Conservation (phyloP, 2,888 invertebrate genomes). For the Pristionchus mayeri region DNA sequence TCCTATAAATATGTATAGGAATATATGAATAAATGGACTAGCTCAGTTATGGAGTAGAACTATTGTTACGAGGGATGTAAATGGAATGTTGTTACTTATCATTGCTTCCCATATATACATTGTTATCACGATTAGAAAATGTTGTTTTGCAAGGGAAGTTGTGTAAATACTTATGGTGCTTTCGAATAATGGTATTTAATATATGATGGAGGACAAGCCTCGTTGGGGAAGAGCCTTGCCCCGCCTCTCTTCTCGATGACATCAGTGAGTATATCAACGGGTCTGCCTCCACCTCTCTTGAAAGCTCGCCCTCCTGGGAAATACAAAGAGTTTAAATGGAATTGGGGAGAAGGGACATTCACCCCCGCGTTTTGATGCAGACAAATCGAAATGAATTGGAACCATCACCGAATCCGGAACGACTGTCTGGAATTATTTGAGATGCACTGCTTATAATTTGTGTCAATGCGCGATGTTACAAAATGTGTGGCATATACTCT, state of each 20-base stretch:
- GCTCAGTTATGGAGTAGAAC: not conserved
- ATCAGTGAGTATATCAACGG: slow-evolving; percentile 18
- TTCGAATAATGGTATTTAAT: no score
- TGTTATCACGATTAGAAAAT: no score
- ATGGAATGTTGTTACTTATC: no score
- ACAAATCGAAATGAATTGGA: not conserved
- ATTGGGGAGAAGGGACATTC: slow-evolving; percentile 16
- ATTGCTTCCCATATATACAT: no score
- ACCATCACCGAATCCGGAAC: slow-evolving; percentile 28
- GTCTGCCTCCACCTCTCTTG: slow-evolving; percentile 15
- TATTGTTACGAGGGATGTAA: not conserved
- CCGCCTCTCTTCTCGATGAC: slow-evolving; percentile 42
- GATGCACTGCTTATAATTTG: no score
- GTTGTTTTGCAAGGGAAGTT: no score
- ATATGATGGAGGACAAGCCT: not conserved
- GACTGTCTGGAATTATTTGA: not conserved
- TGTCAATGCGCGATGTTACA: no score
- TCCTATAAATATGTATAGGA: not conserved
- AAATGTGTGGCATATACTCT: no score
- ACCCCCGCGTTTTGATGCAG: slow-evolving; percentile 29
- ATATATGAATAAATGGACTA: not conserved
- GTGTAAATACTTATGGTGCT: no score
- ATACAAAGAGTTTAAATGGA: slow-evolving; percentile 26
- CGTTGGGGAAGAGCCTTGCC: not conserved
- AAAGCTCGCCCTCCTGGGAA: slow-evolving; percentile 46